Base-by-base conservation (phyloP, 2,888 invertebrate genomes). In the Alcis repandata region DNA sequence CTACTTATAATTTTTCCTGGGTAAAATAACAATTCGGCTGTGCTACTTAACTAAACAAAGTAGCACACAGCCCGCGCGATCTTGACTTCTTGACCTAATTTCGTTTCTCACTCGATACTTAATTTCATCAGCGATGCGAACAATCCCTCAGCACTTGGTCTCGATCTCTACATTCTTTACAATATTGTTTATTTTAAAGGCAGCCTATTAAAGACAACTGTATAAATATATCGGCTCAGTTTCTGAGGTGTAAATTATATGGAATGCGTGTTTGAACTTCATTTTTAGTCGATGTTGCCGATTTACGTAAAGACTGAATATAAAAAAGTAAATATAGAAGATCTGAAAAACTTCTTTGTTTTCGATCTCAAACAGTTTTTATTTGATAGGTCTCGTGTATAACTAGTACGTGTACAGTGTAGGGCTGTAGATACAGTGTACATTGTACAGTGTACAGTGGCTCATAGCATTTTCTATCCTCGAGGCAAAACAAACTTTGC, bases 1-100 rank as follows among this genome's bases (percentile, higher is more conserved):
- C n/a, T n/a, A n/a, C n/a, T n/a, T n/a, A n/a, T n/a, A n/a, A n/a
- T n/a, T n/a, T n/a, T n/a, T n/a, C n/a, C n/a, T n/a, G n/a, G n/a
- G n/a, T n/a, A n/a, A 27, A 27, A 27, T 2, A 27, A 2, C 27
- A 6, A 27, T 27, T 4, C 27, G 6, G 27, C 6, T 27, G 2
- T 27, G 6, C 6, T 2, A 2, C 7, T 13, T 2, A 32, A 9
- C 15, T 27, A 15, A 49, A 49, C 32, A 32, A 49, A 46, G 45
- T 22, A 46, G 13, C 22, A 45, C 20, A 15, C 22, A 32, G 32
- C 36, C 13, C 36, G 11, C 48, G 10, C 36, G 19, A 11, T 51
- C 51, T 36, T 51, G 51, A 38, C 51, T 51, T 51, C 20, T 7
- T 51, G 51, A 51, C 51, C 51, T 6, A 51, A 13, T 36, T 36